Evolutionary conservation across 2,797 vertebrate genomes (phyloP).

Genomic region (Pseudopleuronectes americanus): DNA sequence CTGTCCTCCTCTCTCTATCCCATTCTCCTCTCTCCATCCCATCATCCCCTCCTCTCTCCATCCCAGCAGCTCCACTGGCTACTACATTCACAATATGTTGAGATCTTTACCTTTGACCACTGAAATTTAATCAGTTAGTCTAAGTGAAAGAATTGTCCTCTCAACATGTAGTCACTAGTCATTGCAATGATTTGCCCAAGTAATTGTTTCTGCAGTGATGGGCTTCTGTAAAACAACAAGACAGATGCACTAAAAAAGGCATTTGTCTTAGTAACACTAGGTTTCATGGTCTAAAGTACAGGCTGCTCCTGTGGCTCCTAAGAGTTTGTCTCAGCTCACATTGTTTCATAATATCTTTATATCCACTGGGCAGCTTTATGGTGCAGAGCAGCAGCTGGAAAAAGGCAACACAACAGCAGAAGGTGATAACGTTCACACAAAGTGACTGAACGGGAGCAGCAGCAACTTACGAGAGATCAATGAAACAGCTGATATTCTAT

Average conservation of each 20-base stretch:
- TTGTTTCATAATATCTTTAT: conserved; percentile 46
- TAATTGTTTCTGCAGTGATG: not conserved
- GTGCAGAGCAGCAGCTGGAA: conserved; percentile 32
- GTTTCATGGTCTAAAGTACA: conserved; percentile 14
- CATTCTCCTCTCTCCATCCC: too few species aligned
- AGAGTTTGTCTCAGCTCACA: conserved; percentile 9
- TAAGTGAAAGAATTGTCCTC: too few species aligned
- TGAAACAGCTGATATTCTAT: not conserved
- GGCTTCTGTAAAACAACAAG: not conserved
- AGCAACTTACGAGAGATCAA: conserved; percentile 29
- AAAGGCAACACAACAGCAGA: conserved; percentile 23
- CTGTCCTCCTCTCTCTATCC: too few species aligned
- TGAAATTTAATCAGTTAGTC: too few species aligned
- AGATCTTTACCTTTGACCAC: too few species aligned
- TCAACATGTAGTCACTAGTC: too few species aligned
- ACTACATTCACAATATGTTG: too few species aligned
- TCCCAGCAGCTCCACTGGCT: too few species aligned
- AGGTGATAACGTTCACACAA: conserved; percentile 35
- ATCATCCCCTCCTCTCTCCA: too few species aligned
- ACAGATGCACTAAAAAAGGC: too few species aligned
- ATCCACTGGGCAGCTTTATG: conserved; percentile 45
- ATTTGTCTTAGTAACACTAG: conserved; percentile 1
- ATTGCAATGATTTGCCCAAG: too few species aligned
- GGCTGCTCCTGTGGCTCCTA: not conserved
- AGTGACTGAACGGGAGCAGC: conserved; percentile 47